Evolutionary conservation across 2,113 vertebrate genomes (phyloP).

Genomic region (Aegypius monachus): DNA sequence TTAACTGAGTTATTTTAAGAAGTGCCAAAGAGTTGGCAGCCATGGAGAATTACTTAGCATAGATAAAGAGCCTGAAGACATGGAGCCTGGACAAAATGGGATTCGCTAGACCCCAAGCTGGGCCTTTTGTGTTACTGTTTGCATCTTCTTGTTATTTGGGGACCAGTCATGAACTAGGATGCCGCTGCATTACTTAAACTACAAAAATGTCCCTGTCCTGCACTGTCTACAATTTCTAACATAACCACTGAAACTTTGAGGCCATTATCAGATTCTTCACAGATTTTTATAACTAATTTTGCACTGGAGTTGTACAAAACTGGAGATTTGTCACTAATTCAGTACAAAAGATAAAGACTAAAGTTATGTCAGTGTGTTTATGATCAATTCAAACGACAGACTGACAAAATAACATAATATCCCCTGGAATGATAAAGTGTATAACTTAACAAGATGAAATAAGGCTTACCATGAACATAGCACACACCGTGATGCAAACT

Average conservation of each 20-base stretch:
- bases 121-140: background rate
- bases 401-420: background rate
- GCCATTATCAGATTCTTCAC: background rate
- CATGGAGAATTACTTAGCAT: background rate
- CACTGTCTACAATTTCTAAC: background rate
- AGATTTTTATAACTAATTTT: background rate
- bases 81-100: background rate
- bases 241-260: background rate
- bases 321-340: background rate
- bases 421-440: background rate
- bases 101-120: background rate
- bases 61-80: background rate
- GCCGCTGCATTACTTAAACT: no score
- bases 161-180: background rate
- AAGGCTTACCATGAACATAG: conserved; percentile 22
- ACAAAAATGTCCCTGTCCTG: background rate
- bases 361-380: background rate
- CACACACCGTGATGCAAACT: background rate
- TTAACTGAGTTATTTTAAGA: conserved; percentile 12
- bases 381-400: background rate
- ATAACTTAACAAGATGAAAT: background rate
- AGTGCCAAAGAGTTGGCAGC: background rate
- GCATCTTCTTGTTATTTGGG: background rate
- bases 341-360: background rate
- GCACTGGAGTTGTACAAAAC: background rate